Conservation (phyloP, 2,113 vertebrate genomes). For the Oxyura jamaicensis region DNA sequence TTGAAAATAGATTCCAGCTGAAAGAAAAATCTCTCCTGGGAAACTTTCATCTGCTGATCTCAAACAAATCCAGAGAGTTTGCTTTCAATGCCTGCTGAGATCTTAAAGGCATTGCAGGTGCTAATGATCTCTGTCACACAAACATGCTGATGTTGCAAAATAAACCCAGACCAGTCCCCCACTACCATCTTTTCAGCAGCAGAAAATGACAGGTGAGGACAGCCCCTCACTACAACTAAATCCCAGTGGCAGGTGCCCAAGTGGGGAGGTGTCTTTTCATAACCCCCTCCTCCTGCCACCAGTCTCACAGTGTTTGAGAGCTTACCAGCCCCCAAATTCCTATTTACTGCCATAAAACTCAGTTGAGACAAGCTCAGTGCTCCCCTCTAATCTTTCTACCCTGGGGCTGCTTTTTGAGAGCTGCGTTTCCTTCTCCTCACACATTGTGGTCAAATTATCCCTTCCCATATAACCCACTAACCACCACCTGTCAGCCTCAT, state of each 20-base stretch:
- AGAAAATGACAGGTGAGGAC: background rate
- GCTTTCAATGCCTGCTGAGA: background rate
- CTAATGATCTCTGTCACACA: background rate
- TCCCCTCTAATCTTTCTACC: background rate
- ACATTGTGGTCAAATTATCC: background rate
- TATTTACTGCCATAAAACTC: background rate
- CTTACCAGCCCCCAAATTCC: background rate
- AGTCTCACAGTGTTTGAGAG: background rate
- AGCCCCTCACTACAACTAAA: background rate
- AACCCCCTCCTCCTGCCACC: background rate
- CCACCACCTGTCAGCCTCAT: background rate
- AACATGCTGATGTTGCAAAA: background rate
- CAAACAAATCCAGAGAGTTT: background rate
- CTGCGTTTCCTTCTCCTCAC: background rate
- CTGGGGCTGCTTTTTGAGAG: background rate
- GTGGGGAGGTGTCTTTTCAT: background rate
- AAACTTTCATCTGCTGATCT: background rate
- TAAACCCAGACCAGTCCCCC: background rate
- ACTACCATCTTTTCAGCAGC: background rate
- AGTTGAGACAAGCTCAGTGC: rapidly evolving
- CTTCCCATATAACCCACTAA: background rate
- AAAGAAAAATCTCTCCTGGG: constrained; percentile 2
- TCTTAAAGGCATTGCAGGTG: background rate
- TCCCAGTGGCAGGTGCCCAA: background rate
- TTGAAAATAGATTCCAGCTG: constrained; percentile 25